These are phyloP conservation scores for Drosophila multiciliata DNA, from an alignment of 2,888 invertebrate genomes.

Conservation along the genomic window DNA sequence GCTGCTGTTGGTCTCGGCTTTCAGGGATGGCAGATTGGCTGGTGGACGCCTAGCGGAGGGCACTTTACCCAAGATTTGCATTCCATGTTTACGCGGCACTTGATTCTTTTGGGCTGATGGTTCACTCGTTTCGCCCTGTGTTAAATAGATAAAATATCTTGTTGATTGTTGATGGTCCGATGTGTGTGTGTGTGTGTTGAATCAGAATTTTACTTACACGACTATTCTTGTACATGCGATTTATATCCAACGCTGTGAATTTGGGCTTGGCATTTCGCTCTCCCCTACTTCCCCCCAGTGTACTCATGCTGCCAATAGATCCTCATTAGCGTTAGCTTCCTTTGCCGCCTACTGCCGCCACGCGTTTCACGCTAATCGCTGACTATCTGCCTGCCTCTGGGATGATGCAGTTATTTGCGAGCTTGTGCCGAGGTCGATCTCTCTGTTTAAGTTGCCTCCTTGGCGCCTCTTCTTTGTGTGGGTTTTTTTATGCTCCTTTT, in stretches of 20 bases:
- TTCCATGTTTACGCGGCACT: constrained; percentile 99
- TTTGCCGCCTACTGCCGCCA: constrained; percentile 75
- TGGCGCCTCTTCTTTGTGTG: constrained; percentile 15
- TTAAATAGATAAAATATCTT: constrained; percentile 12
- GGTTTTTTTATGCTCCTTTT: constrained; percentile 20
- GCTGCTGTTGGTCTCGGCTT: constrained; percentile 91
- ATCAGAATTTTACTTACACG: constrained; percentile 87
- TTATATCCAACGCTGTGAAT: constrained; percentile 98
- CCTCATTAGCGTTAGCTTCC: constrained; percentile 86
- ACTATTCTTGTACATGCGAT: constrained; percentile 96
- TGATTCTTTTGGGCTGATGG: constrained; percentile 95
- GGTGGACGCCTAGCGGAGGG: constrained; percentile 99
- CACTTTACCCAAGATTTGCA: constrained; percentile 99
- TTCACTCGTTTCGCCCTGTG: constrained; percentile 94
- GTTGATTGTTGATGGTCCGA: not conserved
- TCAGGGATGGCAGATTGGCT: constrained; percentile 99
- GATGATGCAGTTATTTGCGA: constrained; percentile 20
- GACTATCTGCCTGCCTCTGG: constrained; percentile 25
- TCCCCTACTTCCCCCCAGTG: constrained; percentile 86
- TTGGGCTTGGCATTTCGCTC: constrained; percentile 91
- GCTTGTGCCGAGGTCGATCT: constrained; percentile 28
- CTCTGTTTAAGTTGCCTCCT: constrained; percentile 22
- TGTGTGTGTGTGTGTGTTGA: not conserved
- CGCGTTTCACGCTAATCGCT: constrained; percentile 77
- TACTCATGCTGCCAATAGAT: constrained; percentile 86